Conservation (phyloP, 30 jellyfish, hydroid and myxozoan genomes). For the Sanderia malayensis region DNA sequence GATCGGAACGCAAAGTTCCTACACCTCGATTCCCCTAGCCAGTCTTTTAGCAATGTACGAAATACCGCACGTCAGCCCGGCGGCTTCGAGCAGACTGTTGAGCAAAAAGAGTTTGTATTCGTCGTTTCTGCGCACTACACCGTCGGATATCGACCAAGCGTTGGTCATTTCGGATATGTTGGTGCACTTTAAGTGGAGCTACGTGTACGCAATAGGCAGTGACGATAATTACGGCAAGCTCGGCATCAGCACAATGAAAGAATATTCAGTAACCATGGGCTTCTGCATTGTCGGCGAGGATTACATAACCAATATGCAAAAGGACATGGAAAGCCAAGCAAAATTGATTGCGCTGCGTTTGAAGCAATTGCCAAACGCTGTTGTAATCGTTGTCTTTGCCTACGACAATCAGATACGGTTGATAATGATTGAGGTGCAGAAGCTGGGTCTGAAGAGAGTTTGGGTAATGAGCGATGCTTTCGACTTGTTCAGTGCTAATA, state of each 20-base stretch:
- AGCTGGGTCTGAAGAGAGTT: conserved; percentile 34
- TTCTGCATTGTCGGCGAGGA: conserved; percentile 77
- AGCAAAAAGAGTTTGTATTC: conserved; percentile 69
- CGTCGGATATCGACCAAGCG: conserved; percentile 80
- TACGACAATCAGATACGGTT: conserved; percentile 58
- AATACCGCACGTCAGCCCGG: conserved; percentile 79
- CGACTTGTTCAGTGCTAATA: conserved; percentile 36
- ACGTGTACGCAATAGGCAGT: conserved; percentile 81
- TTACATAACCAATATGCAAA: conserved; percentile 44
- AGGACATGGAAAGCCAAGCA: conserved; percentile 40
- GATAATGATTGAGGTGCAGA: conserved; percentile 58
- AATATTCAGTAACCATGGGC: conserved; percentile 26
- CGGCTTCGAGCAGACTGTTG: conserved; percentile 89
- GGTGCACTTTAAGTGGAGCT: conserved; percentile 60
- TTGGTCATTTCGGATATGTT: conserved; percentile 64
- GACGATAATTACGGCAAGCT: conserved; percentile 92
- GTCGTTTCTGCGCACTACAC: conserved; percentile 83
- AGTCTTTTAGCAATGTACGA: conserved; percentile 57
- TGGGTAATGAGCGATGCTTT: conserved; percentile 94
- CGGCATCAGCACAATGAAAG: conserved; percentile 69
- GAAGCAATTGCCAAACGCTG: conserved; percentile 42
- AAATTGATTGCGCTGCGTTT: conserved; percentile 28
- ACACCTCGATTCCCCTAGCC: conserved; percentile 86
- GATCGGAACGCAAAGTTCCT: conserved; percentile 72
- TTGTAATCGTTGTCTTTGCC: conserved; percentile 64